Evolutionary conservation across 2,888 invertebrate genomes (phyloP).

Genomic region (Aspidiotus destructor): DNA sequence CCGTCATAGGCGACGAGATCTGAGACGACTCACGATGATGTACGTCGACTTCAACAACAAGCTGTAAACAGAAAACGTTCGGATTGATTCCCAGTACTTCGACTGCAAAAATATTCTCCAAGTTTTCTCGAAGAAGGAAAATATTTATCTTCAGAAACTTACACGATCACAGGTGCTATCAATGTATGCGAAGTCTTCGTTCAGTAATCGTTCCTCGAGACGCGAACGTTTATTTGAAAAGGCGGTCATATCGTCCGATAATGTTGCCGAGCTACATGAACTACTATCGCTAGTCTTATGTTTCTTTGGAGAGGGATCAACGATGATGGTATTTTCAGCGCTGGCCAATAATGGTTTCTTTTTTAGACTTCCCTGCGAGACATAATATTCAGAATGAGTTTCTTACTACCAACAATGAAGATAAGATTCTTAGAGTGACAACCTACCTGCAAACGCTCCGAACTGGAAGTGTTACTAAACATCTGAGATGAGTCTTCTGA

Average conservation of each 20-base stretch:
- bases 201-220: slow-evolving; percentile 62
- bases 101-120: too few species aligned
- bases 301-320: slow-evolving; percentile 54
- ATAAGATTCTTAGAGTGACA: not conserved
- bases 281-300: slow-evolving; percentile 41
- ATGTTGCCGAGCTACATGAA: slow-evolving; percentile 28
- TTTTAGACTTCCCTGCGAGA: slow-evolving; percentile 41
- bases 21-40: slow-evolving; percentile 38
- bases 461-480: slow-evolving; percentile 37
- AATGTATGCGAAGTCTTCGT: slow-evolving; percentile 62
- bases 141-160: slow-evolving; percentile 3
- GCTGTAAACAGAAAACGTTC: slow-evolving; percentile 37
- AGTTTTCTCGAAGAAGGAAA: not conserved
- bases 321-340: slow-evolving; percentile 49
- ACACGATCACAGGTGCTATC: slow-evolving; percentile 59
- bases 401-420: not conserved
- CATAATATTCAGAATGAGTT: slow-evolving; percentile 11
- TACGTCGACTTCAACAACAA: slow-evolving; percentile 45
- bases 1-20: slow-evolving; percentile 38
- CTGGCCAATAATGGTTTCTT: slow-evolving; percentile 45
- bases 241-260: slow-evolving; percentile 36
- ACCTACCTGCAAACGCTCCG: slow-evolving; percentile 34
- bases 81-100: too few species aligned
- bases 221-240: slow-evolving; percentile 52
- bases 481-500: slow-evolving; percentile 59